Evolutionary conservation across 2,797 vertebrate species (phyloP).

Genomic region (Chloroceryle amazona): DNA sequence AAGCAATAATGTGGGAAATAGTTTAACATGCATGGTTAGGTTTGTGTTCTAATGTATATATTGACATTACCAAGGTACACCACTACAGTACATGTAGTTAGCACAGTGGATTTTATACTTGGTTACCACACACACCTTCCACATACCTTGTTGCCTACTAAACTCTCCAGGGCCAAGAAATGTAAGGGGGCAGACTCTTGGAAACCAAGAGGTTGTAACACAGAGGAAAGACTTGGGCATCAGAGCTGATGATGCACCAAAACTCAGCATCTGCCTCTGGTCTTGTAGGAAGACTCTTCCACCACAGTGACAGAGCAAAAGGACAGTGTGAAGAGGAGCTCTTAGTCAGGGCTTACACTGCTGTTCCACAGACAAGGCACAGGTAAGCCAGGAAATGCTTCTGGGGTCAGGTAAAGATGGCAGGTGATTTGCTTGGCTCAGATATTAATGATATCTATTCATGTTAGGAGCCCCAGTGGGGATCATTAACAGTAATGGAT

Average conservation of each 20-base stretch:
- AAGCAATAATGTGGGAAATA: not conserved
- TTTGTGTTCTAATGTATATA: not conserved
- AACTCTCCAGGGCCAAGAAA: not conserved
- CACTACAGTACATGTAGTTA: rapidly evolving
- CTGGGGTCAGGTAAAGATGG: not conserved
- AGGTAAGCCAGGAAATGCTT: not conserved
- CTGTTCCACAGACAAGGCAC: not conserved
- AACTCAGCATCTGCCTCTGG: not conserved
- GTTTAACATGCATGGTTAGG: not conserved
- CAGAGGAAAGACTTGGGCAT: not conserved
- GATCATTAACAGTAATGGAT: not conserved
- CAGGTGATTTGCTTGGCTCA: not conserved
- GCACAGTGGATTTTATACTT: not conserved
- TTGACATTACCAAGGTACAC: not conserved
- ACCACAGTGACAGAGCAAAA: not conserved
- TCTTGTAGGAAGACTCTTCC: not conserved
- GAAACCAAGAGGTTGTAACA: not conserved
- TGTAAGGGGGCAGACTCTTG: not conserved
- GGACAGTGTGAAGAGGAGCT: rapidly evolving
- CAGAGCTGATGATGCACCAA: not conserved
- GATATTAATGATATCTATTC: not conserved
- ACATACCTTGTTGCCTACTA: not conserved
- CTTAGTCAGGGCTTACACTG: not conserved
- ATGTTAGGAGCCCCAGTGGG: rapidly evolving
- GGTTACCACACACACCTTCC: not conserved